Percentiles rank a stretch among this genome's conserved stretches.
phyloP scores from a whole-genome alignment of 2,888 invertebrate species.

The Micoletzkya japonica region DNA sequence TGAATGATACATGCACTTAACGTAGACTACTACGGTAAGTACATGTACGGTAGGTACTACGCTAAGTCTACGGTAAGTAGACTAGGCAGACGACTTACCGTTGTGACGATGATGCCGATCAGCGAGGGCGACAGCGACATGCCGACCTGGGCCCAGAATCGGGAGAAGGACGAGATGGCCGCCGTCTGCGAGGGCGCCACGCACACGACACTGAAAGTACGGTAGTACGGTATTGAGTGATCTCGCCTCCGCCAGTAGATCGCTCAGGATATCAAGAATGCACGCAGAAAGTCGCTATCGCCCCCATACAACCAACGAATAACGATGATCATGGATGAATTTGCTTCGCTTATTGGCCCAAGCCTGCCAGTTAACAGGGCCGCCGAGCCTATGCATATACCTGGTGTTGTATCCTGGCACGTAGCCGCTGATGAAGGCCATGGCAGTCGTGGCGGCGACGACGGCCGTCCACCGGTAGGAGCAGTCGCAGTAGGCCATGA shows the following conservation, averaged over 20 bases:
- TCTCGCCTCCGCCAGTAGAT: no score
- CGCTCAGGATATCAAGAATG: no score
- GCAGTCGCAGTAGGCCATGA: constrained; percentile 59
- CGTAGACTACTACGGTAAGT: no score
- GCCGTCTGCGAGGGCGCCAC: constrained; percentile 61
- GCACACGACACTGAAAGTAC: constrained; percentile 54
- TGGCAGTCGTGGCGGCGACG: constrained; percentile 50
- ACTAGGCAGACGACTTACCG: constrained; percentile 26
- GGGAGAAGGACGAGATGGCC: constrained; percentile 58
- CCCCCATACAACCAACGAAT: no score
- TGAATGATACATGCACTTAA: no score
- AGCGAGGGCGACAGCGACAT: constrained; percentile 58
- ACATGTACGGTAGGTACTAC: no score
- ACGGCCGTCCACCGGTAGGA: constrained; percentile 46
- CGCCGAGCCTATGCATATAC: no score
- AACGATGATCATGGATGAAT: neutral
- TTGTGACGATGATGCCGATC: constrained; percentile 52
- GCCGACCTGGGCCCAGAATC: constrained; percentile 60
- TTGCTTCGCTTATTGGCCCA: neutral
- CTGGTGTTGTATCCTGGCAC: constrained; percentile 63
- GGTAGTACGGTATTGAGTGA: no score
- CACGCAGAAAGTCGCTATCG: no score
- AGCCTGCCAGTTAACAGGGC: no score
- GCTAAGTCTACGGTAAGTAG: neutral
- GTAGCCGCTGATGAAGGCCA: constrained; percentile 60